Evolutionary conservation across 2,113 vertebrate genomes (phyloP).

Genomic region (Dissostichus mawsoni): DNA sequence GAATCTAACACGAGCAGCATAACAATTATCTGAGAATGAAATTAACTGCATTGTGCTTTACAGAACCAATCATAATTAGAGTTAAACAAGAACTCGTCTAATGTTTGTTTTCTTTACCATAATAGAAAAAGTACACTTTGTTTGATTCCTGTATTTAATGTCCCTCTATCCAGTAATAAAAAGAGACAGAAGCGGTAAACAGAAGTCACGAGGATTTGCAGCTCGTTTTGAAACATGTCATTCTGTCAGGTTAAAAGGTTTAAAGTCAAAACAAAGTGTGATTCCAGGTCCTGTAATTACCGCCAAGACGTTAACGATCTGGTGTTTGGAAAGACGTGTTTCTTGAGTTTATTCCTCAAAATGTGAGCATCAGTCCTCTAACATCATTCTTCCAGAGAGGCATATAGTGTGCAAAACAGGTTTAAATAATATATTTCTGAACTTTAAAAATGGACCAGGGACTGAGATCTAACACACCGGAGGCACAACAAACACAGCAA

Average conservation of each 20-base stretch:
- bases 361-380: too few relatives aligned
- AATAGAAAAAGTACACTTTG: not conserved
- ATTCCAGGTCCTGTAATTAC: conserved; percentile 3
- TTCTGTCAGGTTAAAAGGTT: conserved; percentile 3
- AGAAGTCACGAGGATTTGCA: not conserved
- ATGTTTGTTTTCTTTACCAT: not conserved
- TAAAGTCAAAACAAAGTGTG: not conserved
- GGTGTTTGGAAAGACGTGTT: not conserved
- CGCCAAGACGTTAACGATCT: not conserved
- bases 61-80: conserved; percentile 30
- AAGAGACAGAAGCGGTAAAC: not conserved
- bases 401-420: too few relatives aligned
- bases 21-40: conserved; percentile 3
- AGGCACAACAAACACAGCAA: too few relatives aligned
- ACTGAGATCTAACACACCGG: too few relatives aligned
- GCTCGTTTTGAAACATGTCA: conserved; percentile 6
- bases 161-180: conserved; percentile 35
- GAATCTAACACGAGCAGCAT: not conserved
- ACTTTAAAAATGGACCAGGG: not conserved
- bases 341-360: too few relatives aligned
- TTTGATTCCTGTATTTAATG: not conserved
- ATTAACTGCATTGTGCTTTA: not conserved
- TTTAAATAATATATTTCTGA: not conserved
- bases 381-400: too few relatives aligned
- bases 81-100: not conserved